These are phyloP conservation scores for Clavelina lepadiformis DNA, from an alignment of 23 tunicate genomes.

Conservation along the genomic window DNA sequence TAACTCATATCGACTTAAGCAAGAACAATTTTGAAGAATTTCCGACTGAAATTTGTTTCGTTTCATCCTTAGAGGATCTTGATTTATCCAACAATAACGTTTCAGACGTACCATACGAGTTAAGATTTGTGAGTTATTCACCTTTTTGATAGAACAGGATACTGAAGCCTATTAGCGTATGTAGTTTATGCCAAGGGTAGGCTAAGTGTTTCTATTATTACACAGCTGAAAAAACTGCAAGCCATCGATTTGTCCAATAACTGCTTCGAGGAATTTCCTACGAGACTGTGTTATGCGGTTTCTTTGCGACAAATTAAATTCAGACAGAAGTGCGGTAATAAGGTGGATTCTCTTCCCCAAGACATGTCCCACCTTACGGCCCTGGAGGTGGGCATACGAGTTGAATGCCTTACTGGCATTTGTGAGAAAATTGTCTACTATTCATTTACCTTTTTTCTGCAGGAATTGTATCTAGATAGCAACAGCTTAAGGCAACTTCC, in stretches of 20 bases:
- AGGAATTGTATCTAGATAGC: constrained; percentile 23
- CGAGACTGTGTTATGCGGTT: constrained; percentile 29
- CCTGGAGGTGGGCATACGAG: constrained; percentile 22
- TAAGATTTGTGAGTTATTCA: constrained; percentile 29
- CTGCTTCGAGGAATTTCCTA: constrained; percentile 43
- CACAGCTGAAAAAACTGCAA: constrained; percentile 34
- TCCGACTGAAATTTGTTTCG: constrained; percentile 35
- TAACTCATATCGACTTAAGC: constrained; percentile 36
- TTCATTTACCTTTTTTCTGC: no score
- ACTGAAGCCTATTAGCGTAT: no score
- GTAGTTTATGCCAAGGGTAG: neutral
- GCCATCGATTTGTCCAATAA: constrained; percentile 43
- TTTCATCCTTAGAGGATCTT: constrained; percentile 20
- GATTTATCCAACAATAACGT: constrained; percentile 36
- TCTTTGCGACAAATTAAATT: constrained; percentile 17
- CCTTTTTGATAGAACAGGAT: neutral
- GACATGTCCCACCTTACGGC: constrained; percentile 29
- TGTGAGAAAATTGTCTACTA: no score
- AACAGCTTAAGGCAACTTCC: constrained; percentile 28
- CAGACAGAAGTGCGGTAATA: constrained; percentile 33
- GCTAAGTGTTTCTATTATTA: neutral
- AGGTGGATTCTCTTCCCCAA: constrained; percentile 27
- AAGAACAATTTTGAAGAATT: constrained; percentile 47
- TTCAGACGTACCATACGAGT: constrained; percentile 40
- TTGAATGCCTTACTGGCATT: no score